Conservation (phyloP, 2,797 vertebrate genomes). For the Pitangus sulphuratus region DNA sequence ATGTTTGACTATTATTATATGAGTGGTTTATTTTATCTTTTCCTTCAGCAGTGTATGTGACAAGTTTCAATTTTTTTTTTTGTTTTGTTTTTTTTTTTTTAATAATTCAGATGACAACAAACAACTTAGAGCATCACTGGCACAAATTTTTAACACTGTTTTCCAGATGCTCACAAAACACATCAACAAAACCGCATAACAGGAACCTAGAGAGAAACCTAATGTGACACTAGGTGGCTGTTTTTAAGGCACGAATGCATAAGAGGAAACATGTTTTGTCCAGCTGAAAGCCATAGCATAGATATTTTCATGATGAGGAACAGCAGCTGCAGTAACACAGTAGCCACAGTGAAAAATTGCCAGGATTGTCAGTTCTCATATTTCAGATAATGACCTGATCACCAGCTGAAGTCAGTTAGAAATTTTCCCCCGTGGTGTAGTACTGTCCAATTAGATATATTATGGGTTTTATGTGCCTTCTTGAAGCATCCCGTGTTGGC, state of each 20-base stretch:
- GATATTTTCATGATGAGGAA: background rate
- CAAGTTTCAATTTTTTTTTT: background rate
- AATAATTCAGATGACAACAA: background rate
- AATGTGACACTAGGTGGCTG: background rate
- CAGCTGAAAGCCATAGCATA: background rate
- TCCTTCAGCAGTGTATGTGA: background rate
- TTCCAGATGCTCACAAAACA: background rate
- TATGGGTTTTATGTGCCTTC: background rate
- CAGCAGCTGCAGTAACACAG: slow-evolving; percentile 21
- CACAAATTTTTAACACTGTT: background rate
- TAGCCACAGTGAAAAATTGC: slow-evolving; percentile 23
- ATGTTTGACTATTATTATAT: background rate
- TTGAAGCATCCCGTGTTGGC: background rate
- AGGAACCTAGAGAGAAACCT: background rate
- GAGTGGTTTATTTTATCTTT: background rate
- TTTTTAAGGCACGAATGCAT: background rate
- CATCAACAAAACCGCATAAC: background rate
- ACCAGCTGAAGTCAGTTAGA: background rate
- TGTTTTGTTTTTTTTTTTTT: background rate
- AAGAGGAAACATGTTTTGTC: slow-evolving; percentile 11
- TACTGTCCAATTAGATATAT: slow-evolving; percentile 2
- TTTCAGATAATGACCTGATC: background rate
- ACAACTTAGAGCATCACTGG: background rate
- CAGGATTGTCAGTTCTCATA: slow-evolving; percentile 14
- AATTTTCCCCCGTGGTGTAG: background rate